Base-by-base conservation (phyloP, 2,113 vertebrate species). In the Ranitomeya variabilis region DNA sequence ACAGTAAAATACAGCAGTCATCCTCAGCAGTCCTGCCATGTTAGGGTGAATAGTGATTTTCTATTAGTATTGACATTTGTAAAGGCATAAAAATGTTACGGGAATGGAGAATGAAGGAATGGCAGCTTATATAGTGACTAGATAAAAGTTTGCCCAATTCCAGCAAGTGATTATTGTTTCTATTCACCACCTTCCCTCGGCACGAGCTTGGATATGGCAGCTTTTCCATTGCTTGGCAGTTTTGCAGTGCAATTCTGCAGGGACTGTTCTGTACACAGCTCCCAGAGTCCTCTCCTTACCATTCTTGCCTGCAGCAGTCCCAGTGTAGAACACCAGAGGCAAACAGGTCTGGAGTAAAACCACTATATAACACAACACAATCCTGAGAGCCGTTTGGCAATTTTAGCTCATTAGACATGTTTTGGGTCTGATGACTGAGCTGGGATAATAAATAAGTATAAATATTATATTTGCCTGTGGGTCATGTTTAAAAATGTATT, bases 401-500 rank as follows among this genome's bases (percentile, higher is more conserved):
- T 95, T 94, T 93, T 91, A 95, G 93, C 95, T 96, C 95, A 96
- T 96, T 96, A 95, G 94, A 94, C 94, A 93, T 93, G 93, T 95
- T 95, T 95, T 93, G 94, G 93, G 93, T 93, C 93, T 95, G 93
- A 93, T 86, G 92, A 93, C 93, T 91, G 93, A 94, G 94, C 94
- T 94, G 93, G 93, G 94, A 95, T 95, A 94, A 95, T 96, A 95
- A 96, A 95, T 95, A 95, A 95, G 95, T 95, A 96, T 96, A 96
- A 96, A 96, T 96, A 96, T 96, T 96, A 96, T 95, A 96, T 96
- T 96, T 95, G 95, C 95, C 95, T 95, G 91, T 94, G 93, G 95
- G 95, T 96, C 94, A 95, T 96, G 94, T 96, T 96, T 96, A 96
- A 96, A 96, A 96, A 96, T 96, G 94, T 94, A 95, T 96, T 94